A percentile compares a stretch with the other conserved stretches of the same genome.
These are phyloP conservation scores for Otis tarda DNA, from an alignment of 2,113 vertebrate species.

Conservation along the genomic window DNA sequence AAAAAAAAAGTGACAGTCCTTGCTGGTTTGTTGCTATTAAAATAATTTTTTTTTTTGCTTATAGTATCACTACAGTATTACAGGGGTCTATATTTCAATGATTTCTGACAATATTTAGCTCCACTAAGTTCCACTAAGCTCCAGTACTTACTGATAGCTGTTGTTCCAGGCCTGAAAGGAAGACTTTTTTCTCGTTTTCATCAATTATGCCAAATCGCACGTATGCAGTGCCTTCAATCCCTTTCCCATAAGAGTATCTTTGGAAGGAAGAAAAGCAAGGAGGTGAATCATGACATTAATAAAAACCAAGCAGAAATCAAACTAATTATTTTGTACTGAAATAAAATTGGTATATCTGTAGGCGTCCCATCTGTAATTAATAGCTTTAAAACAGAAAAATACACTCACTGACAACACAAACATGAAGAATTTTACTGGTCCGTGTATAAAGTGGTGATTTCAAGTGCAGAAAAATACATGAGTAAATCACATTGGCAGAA, in stretches of 20 bases:
- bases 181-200: constrained; percentile 46
- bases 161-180: constrained; percentile 69
- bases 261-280: background rate
- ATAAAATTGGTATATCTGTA: background rate
- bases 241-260: constrained; percentile 76
- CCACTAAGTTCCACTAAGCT: background rate
- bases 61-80: background rate
- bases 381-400: background rate
- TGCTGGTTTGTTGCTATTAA: background rate
- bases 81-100: background rate
- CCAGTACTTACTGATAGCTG: constrained; percentile 66
- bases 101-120: background rate
- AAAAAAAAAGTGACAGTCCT: background rate
- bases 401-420: background rate
- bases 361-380: background rate
- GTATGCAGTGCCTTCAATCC: constrained; percentile 66
- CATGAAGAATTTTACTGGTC: background rate
- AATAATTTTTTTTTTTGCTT: background rate
- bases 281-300: background rate
- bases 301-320: background rate
- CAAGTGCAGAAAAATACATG: background rate
- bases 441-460: background rate
- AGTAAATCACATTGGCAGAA: background rate
- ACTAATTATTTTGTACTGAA: background rate
- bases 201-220: constrained; percentile 72